Conservation (phyloP, 2,113 vertebrate species). For the Gymnogyps californianus region DNA sequence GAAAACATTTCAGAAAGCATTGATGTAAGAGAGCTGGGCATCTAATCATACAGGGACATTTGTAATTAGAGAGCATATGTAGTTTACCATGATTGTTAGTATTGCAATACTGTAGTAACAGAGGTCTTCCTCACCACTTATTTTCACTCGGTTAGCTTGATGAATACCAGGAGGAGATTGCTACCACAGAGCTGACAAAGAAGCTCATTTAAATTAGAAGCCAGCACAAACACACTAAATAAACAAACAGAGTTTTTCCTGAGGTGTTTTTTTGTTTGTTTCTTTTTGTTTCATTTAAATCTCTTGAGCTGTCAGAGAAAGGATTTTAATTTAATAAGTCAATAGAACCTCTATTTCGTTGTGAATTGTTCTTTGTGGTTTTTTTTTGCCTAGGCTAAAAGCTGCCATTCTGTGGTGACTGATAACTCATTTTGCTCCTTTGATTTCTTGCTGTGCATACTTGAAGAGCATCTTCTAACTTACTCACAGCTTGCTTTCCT, state of each 20-base stretch:
- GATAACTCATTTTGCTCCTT: background rate
- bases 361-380: background rate
- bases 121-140: background rate
- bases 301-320: background rate
- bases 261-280: background rate
- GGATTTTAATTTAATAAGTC: slow-evolving; percentile 16
- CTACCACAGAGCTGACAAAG: background rate
- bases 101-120: background rate
- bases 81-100: background rate
- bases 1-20: background rate
- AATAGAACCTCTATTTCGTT: background rate
- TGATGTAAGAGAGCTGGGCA: background rate
- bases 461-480: background rate
- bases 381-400: background rate
- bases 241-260: background rate
- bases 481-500: background rate
- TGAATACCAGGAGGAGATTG: background rate
- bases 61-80: background rate
- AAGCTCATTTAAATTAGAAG: background rate
- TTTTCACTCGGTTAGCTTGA: background rate
- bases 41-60: background rate
- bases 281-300: background rate
- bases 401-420: background rate
- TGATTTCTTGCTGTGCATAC: background rate
- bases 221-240: background rate